Base-by-base conservation (phyloP, 2,888 invertebrate species). In the Ischnura elegans region DNA sequence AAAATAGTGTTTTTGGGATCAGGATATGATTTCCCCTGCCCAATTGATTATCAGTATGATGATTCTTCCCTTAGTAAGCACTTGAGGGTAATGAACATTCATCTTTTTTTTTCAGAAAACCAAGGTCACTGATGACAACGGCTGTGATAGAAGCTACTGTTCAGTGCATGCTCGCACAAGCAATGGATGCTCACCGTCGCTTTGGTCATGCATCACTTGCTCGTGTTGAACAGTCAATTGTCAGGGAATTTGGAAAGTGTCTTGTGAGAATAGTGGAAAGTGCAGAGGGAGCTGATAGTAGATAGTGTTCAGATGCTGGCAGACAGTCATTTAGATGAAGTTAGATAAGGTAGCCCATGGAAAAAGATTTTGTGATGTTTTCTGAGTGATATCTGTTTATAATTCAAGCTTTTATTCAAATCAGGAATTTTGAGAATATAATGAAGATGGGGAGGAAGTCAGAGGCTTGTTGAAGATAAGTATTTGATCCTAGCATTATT, bases 91-190 rank as follows among this genome's bases (percentile, higher is more conserved):
- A 51, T 51, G 19, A 51, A 51, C 19, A 10, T 51, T 36, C 4
- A 45, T 46, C n/a, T n/a, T 45, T 66, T n/a, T 36, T 55, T 94
- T 94, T 6, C 95, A 98, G 98, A 95, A 97, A 97, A 96, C 98
- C 99, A 21, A 98, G 98, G 96, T 98, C 98, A 95, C 99, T 98
- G 96, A 98, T 99, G 96, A 99, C 99, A 0, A 97, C 98, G 93
- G 99, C 99, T 95, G 99, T 99, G 84, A 98, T 99, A 29, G 99
- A 99, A 96, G 99, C 99, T 93, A 99, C 99, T 21, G 98, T 99
- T 95, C 98, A 99, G 95, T 99, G 99, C 96, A 97, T 99, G 95
- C 96, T 99, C 95, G 99, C 99, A n/a, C 98, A 99, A 95, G 98
- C 98, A 6, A 98, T 98, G 95, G 98, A 98, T 95, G 97, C 55